phyloP scores from a whole-genome alignment of 2,113 vertebrate genomes.

The Sisor rabdophorus region DNA sequence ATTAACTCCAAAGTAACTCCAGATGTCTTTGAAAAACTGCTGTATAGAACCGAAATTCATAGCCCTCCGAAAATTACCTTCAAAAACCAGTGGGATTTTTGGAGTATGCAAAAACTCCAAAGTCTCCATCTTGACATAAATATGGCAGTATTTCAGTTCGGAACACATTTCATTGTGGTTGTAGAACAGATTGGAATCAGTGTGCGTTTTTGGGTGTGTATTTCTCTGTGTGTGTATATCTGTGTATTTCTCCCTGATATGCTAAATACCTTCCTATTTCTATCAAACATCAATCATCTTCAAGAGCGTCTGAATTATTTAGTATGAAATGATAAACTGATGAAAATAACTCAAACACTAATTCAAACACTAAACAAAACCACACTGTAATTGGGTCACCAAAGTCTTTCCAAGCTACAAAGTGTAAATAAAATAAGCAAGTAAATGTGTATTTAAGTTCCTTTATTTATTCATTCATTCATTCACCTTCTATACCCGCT shows the following conservation, averaged over 20 bases:
- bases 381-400: background rate
- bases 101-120: too few relatives aligned
- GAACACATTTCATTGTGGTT: constrained; percentile 42
- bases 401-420: background rate
- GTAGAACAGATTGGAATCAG: constrained; percentile 3
- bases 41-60: background rate
- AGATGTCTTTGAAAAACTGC: background rate
- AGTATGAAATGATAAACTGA: background rate
- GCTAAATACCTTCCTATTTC: background rate
- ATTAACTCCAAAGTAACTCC: background rate
- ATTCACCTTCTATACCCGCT: too few relatives aligned
- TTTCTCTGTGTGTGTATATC: background rate
- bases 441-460: background rate
- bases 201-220: background rate
- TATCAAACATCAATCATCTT: background rate
- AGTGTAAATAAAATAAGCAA: background rate
- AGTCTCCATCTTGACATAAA: constrained; percentile 46
- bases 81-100: background rate
- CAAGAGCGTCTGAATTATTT: background rate
- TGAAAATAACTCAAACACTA: too few relatives aligned
- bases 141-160: constrained; percentile 46
- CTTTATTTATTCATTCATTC: too few relatives aligned
- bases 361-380: background rate
- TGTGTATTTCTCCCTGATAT: background rate
- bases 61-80: background rate